Evolutionary conservation across 2,113 vertebrate genomes (phyloP).

Genomic region (Rissa tridactyla): DNA sequence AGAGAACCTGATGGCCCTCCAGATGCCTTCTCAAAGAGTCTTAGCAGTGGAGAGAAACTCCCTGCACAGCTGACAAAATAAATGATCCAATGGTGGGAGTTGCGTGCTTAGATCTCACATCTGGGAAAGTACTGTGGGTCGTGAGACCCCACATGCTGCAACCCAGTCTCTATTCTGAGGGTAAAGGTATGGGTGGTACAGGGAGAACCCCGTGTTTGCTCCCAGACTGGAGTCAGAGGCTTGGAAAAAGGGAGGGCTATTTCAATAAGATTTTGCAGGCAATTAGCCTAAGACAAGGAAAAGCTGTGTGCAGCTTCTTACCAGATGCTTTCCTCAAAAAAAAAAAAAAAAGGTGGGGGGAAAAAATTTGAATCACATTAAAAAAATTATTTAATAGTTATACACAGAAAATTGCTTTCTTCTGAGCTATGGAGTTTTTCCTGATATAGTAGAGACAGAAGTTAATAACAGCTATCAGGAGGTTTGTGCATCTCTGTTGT

Average conservation of each 20-base stretch:
- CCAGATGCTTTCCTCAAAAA: not conserved
- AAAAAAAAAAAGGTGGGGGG: not conserved
- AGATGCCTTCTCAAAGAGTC: not conserved
- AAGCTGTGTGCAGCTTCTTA: not conserved
- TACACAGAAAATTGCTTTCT: not conserved
- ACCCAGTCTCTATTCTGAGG: not conserved
- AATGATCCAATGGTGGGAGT: not conserved
- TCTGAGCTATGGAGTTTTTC: not conserved
- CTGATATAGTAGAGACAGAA: not conserved
- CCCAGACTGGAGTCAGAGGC: not conserved
- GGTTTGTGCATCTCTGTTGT: not conserved
- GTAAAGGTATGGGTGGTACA: not conserved
- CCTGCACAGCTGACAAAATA: constrained; percentile 26
- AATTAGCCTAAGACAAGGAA: not conserved
- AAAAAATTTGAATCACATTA: rapidly evolving
- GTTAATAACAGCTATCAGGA: not conserved
- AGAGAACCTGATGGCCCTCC: not conserved
- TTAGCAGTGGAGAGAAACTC: not conserved
- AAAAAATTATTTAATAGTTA: not conserved
- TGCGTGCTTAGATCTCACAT: not conserved
- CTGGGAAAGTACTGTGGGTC: not conserved
- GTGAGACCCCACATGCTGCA: not conserved
- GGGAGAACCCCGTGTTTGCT: not conserved
- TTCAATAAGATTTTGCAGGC: not conserved
- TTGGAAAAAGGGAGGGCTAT: not conserved